These are phyloP conservation scores for Pao palembangensis DNA, from an alignment of 2,113 vertebrate species.

Conservation along the genomic window DNA sequence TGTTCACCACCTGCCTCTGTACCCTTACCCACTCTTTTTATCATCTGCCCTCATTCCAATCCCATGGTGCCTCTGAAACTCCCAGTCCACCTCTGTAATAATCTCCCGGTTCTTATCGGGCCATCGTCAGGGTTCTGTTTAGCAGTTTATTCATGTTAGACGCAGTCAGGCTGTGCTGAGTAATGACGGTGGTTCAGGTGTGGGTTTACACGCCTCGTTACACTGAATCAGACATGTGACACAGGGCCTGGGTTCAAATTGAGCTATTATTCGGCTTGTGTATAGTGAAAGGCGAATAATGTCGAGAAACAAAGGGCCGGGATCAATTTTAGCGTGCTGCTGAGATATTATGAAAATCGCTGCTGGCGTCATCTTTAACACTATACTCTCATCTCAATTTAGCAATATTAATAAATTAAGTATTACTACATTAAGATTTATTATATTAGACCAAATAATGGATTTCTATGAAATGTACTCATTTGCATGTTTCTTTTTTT, in stretches of 20 bases:
- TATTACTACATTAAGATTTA: conserved; percentile 54
- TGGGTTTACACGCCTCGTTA: conserved; percentile 55
- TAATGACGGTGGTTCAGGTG: conserved; percentile 57
- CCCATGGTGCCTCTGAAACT: conserved; percentile 44
- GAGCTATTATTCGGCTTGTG: conserved; percentile 33
- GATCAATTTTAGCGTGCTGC: conserved; percentile 39
- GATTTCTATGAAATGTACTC: conserved; percentile 14
- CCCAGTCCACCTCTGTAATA: conserved; percentile 17
- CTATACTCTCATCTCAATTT: conserved; percentile 21
- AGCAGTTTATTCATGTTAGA: conserved; percentile 32
- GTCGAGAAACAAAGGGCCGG: conserved; percentile 38
- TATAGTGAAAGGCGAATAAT: conserved; percentile 47
- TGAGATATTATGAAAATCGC: conserved; percentile 1
- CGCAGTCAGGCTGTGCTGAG: conserved; percentile 19
- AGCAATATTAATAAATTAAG: conserved; percentile 24
- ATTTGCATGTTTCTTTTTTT: conserved; percentile 43
- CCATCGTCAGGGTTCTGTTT: conserved; percentile 34
- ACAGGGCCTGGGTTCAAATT: conserved; percentile 30
- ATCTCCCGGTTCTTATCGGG: conserved; percentile 30
- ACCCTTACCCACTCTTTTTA: conserved; percentile 44
- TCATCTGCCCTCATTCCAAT: conserved; percentile 51
- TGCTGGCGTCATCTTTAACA: conserved; percentile 8
- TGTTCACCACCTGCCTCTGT: conserved; percentile 66
- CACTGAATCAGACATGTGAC: conserved; percentile 38
- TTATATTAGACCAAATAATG: conserved; percentile 40